Percentiles rank a stretch among this genome's conserved stretches.
Conservation (phyloP, 2,113 vertebrate genomes). For the Eptesicus fuscus region DNA sequence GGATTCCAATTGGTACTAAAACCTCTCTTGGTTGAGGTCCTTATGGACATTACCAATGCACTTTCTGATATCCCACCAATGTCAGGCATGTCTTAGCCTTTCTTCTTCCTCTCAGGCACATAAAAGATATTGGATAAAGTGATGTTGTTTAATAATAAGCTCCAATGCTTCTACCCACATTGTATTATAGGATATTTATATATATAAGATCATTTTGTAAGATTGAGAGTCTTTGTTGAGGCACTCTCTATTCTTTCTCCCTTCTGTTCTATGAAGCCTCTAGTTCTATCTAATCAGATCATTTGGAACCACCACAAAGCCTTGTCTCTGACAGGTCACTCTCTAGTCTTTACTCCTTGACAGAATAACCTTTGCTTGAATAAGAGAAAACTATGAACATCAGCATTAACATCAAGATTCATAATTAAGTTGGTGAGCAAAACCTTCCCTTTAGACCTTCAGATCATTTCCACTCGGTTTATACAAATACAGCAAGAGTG, state of each 20-base stretch:
- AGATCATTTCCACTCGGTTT: slow-evolving; percentile 48
- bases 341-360: slow-evolving; percentile 35
- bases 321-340: slow-evolving; percentile 41
- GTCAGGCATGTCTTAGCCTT: neutral
- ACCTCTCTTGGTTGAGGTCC: neutral
- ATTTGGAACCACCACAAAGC: slow-evolving; percentile 50
- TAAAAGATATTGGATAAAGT: neutral
- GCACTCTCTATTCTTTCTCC: slow-evolving; percentile 43
- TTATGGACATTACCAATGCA: neutral
- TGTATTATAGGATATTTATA: neutral
- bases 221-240: neutral
- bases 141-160: neutral
- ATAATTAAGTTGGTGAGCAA: slow-evolving; percentile 52
- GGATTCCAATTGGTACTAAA: neutral
- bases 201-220: neutral
- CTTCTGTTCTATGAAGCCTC: neutral
- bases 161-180: neutral
- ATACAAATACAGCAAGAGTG: neutral
- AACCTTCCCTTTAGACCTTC: slow-evolving; percentile 33
- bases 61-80: neutral
- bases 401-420: slow-evolving; percentile 47
- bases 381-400: slow-evolving; percentile 29
- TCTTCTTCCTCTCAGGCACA: neutral
- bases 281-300: slow-evolving; percentile 56
- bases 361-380: slow-evolving; percentile 51